phyloP scores from a whole-genome alignment of 1,140 invertebrate species.

The Trypoxylus dichotomus region DNA sequence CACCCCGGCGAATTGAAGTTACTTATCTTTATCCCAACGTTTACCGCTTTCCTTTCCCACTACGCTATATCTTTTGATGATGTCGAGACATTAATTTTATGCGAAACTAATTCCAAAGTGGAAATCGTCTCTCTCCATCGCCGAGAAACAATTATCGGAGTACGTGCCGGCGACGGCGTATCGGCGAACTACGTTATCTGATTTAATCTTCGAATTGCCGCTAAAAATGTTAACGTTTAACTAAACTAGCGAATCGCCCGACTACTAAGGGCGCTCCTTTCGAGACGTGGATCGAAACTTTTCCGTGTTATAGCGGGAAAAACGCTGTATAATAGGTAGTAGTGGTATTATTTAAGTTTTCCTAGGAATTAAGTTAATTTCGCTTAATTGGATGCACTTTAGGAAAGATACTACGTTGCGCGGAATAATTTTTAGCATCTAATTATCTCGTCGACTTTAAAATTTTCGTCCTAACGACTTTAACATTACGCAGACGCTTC shows the following conservation, averaged over 20 bases:
- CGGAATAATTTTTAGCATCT: background rate
- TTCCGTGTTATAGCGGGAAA: background rate
- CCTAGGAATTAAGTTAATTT: background rate
- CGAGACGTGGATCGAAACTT: background rate
- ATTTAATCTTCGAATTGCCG: background rate
- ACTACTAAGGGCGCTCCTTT: background rate
- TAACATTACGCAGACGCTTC: background rate
- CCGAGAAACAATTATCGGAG: background rate
- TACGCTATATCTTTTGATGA: background rate
- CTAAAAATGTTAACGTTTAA: constrained; percentile 14
- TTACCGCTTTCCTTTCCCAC: too few relatives aligned
- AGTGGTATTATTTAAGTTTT: background rate
- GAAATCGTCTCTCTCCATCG: background rate
- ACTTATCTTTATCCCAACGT: background rate
- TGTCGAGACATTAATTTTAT: background rate
- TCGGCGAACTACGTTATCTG: background rate
- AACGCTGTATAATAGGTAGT: background rate
- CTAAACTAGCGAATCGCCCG: background rate
- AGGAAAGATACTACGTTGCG: background rate
- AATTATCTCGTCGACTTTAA: background rate
- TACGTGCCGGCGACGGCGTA: background rate
- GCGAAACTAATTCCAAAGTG: constrained; percentile 9
- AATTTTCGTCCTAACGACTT: background rate
- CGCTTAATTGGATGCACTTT: background rate
- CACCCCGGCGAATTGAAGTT: too few relatives aligned